phyloP scores from a whole-genome alignment of 2,888 invertebrate species.

The Agrilus biguttatus region DNA sequence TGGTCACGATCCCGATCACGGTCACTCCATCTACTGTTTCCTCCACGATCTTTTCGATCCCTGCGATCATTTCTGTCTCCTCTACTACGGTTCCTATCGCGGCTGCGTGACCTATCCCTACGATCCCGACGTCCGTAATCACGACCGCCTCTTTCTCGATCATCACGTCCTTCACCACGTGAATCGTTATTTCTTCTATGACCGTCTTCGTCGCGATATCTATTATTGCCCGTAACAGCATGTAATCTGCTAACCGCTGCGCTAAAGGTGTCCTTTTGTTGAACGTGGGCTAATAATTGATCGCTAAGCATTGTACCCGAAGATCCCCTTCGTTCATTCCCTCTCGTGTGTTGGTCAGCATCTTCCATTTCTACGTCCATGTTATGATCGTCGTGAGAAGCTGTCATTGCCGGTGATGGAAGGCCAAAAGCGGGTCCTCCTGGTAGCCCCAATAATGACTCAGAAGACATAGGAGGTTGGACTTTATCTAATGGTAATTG shows the following conservation, averaged over 20 bases:
- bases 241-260: conserved; percentile 11
- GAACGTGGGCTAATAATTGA: conserved; percentile 33
- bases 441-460: conserved; percentile 8
- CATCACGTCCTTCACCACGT: conserved; percentile 14
- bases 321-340: conserved; percentile 13
- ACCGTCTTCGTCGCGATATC: conserved; percentile 3
- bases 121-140: conserved; percentile 24
- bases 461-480: conserved; percentile 7
- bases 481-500: conserved; percentile 10
- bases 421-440: conserved; percentile 29
- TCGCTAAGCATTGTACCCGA: conserved; percentile 26
- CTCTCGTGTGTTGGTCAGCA: conserved; percentile 23
- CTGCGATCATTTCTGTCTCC: conserved; percentile 21
- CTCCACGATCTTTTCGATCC: conserved; percentile 22
- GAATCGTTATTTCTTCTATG: conserved; percentile 17
- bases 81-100: conserved; percentile 20
- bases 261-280: conserved; percentile 12
- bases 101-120: conserved; percentile 21
- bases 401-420: conserved; percentile 30
- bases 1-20: conserved; percentile 11
- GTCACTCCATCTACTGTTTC: conserved; percentile 16
- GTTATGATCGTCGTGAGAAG: conserved; percentile 45
- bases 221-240: conserved; percentile 7
- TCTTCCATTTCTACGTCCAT: conserved; percentile 70
- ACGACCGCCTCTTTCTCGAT: conserved; percentile 16